These are phyloP conservation scores for Ciconia nigra DNA, from an alignment of 2,797 vertebrate species.

Conservation along the genomic window DNA sequence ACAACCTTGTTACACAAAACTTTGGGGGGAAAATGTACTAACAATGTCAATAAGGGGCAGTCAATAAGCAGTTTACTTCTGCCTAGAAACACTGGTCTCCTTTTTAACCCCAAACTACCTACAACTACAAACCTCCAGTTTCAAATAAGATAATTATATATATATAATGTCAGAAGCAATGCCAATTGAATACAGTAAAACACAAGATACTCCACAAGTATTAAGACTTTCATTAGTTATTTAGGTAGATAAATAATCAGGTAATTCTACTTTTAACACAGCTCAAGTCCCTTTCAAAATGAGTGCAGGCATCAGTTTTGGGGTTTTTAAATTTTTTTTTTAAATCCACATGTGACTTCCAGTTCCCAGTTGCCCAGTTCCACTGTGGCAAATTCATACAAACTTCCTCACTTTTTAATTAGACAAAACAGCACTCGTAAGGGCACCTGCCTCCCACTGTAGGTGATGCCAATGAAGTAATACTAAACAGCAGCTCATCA, in stretches of 20 bases:
- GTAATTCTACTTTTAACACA: background rate
- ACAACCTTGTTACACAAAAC: background rate
- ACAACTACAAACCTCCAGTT: background rate
- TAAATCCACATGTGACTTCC: background rate
- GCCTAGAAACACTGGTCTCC: background rate
- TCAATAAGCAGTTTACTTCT: background rate
- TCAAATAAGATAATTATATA: background rate
- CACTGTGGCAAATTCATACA: background rate
- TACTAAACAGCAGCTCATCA: background rate
- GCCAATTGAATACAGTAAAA: background rate
- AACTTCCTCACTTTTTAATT: background rate
- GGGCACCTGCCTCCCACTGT: background rate
- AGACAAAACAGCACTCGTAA: background rate
- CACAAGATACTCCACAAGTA: background rate
- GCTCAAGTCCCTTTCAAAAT: background rate
- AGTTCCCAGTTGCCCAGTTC: background rate
- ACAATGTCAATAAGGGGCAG: rapidly evolving
- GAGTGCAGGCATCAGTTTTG: background rate
- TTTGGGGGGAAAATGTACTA: background rate
- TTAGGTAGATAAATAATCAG: background rate
- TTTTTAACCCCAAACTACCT: background rate
- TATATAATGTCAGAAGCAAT: background rate
- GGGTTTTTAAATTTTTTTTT: background rate
- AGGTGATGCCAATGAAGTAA: background rate
- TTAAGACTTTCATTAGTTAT: background rate